phyloP scores from a whole-genome alignment of 2,797 vertebrate genomes.

The Sebastiscus tertius region DNA sequence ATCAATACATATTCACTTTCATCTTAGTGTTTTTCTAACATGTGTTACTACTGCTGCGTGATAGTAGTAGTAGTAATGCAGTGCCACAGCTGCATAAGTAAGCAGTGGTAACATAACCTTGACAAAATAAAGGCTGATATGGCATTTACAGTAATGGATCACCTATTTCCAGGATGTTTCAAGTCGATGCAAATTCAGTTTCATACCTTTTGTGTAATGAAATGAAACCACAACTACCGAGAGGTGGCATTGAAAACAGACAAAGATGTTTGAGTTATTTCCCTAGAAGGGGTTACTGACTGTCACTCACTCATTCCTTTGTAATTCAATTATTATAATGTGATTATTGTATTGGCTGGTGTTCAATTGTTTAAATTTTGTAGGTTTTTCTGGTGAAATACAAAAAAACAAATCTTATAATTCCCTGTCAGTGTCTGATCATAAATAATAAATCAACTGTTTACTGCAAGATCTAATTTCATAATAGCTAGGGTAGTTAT shows the following conservation, averaged over 20 bases:
- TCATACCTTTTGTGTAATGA: neutral
- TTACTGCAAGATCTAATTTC: neutral
- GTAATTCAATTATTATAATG: too few species aligned
- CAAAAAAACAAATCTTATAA: accelerated
- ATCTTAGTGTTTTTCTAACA: neutral
- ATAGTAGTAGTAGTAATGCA: neutral
- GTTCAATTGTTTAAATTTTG: neutral
- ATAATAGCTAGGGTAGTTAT: neutral
- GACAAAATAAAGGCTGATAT: neutral
- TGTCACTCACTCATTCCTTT: too few species aligned
- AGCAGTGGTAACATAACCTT: neutral
- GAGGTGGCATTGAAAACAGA: neutral
- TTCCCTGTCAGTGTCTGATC: neutral
- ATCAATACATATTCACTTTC: neutral
- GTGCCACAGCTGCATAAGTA: neutral
- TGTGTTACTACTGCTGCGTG: too few species aligned
- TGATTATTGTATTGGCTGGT: neutral
- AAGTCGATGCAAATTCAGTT: neutral
- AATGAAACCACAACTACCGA: neutral
- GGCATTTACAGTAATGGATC: slow-evolving; percentile 14
- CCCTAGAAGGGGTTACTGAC: neutral
- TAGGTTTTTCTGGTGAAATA: neutral
- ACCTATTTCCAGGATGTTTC: neutral
- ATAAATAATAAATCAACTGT: neutral
- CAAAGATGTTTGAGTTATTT: neutral